Conservation (phyloP, 1,140 invertebrate species). For the Hesperophylax magnus region DNA sequence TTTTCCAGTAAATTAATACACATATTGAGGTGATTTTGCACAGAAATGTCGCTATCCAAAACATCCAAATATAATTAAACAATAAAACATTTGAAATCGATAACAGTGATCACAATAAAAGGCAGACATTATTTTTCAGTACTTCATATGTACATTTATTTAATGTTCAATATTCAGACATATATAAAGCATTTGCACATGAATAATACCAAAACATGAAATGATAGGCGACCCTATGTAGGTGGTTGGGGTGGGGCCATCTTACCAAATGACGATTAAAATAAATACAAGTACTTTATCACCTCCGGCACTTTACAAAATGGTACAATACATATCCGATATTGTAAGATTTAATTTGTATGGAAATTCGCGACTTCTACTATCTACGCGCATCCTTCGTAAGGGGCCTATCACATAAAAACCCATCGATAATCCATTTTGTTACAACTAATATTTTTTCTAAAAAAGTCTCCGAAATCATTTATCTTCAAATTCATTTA, state of each 20-base stretch:
- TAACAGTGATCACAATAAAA: too few relatives aligned
- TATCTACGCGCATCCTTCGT: conserved; percentile 47
- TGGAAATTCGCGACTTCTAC: conserved; percentile 47
- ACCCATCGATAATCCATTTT: conserved; percentile 55
- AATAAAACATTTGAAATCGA: too few relatives aligned
- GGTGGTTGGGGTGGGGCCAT: background rate
- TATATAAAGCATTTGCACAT: conserved; percentile 73
- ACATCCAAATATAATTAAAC: too few relatives aligned
- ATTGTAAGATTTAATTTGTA: conserved; percentile 47
- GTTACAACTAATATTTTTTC: conserved; percentile 57
- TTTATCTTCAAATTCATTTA: conserved; percentile 54
- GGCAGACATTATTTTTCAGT: conserved; percentile 59
- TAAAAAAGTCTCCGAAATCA: conserved; percentile 57
- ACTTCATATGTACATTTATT: conserved; percentile 73
- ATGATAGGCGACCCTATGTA: conserved; percentile 60
- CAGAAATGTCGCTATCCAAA: too few relatives aligned
- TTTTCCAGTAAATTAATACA: too few relatives aligned
- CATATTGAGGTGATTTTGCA: too few relatives aligned
- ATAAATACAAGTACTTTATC: conserved; percentile 59
- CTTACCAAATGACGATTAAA: conserved; percentile 49
- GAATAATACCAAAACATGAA: conserved; percentile 69
- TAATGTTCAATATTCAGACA: conserved; percentile 70
- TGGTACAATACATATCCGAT: conserved; percentile 60
- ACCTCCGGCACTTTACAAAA: conserved; percentile 60
- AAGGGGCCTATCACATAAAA: conserved; percentile 55